Percentiles rank a stretch among this genome's conserved stretches.
Conservation (phyloP, 2,113 vertebrate genomes). For the Butorides virescens region DNA sequence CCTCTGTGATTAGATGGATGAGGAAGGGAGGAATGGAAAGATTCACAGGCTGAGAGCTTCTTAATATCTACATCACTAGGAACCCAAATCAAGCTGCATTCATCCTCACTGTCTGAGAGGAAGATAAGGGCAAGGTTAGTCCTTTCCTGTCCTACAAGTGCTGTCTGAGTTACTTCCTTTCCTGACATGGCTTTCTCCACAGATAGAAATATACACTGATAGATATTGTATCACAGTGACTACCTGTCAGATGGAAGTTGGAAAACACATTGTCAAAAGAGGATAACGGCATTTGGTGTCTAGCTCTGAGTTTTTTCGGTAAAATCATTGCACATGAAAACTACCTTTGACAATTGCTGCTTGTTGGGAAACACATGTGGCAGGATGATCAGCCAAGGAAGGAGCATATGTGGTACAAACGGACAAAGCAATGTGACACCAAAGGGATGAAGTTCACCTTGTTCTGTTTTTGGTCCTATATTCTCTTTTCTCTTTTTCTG, state of each 20-base stretch:
- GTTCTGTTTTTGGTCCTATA: not conserved
- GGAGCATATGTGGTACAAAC: fast-evolving
- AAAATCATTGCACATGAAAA: not conserved
- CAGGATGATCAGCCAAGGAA: not conserved
- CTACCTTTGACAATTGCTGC: not conserved
- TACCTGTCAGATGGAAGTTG: not conserved
- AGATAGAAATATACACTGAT: not conserved
- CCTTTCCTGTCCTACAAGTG: not conserved
- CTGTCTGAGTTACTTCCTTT: not conserved
- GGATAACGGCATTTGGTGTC: not conserved
- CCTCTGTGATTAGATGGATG: not conserved
- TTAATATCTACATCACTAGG: not conserved
- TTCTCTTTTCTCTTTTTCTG: not conserved
- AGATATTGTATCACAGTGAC: not conserved
- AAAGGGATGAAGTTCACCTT: not conserved
- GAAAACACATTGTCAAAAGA: not conserved
- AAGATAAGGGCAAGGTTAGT: not conserved
- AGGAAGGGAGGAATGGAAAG: not conserved
- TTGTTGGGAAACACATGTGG: not conserved
- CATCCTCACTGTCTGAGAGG: not conserved
- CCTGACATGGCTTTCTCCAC: not conserved
- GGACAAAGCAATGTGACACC: not conserved
- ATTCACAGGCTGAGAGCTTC: not conserved
- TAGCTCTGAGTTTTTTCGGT: not conserved
- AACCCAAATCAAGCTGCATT: not conserved